These are phyloP conservation scores for Hirundichthys speculiger DNA, from an alignment of 2,113 vertebrate genomes.

Conservation along the genomic window DNA sequence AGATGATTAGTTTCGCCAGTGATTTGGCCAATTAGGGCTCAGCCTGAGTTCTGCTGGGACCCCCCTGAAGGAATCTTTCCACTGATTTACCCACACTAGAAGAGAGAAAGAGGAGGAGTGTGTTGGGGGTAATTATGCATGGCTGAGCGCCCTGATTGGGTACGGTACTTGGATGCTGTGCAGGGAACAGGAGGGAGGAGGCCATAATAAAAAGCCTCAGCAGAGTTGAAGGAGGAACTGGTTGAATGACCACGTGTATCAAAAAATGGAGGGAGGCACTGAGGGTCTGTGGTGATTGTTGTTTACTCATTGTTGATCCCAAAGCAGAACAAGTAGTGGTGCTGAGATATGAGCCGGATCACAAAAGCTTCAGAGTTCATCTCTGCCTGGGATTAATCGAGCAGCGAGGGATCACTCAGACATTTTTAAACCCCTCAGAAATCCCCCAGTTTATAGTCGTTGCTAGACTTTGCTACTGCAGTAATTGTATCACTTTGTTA, in stretches of 20 bases:
- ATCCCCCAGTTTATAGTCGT: background rate
- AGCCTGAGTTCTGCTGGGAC: conserved; percentile 42
- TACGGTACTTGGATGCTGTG: conserved; percentile 53
- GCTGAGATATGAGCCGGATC: conserved; percentile 53
- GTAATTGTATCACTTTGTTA: too few relatives aligned
- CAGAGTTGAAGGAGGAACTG: conserved; percentile 39
- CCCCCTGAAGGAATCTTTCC: conserved; percentile 49
- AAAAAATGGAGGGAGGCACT: conserved; percentile 37
- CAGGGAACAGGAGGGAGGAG: conserved; percentile 39
- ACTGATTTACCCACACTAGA: conserved; percentile 45
- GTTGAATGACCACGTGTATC: conserved; percentile 51
- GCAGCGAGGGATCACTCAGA: conserved; percentile 11
- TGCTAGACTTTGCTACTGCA: too few relatives aligned
- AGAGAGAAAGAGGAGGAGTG: conserved; percentile 54
- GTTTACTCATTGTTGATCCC: conserved; percentile 42
- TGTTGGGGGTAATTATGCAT: conserved; percentile 63
- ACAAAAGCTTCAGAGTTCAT: conserved; percentile 26
- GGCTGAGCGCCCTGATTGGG: conserved; percentile 67
- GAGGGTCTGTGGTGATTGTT: conserved; percentile 51
- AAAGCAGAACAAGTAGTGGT: conserved; percentile 16
- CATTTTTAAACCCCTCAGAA: too few relatives aligned
- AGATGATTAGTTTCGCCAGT: conserved; percentile 55
- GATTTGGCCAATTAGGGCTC: conserved; percentile 68
- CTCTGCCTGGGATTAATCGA: conserved; percentile 25
- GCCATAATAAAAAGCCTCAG: conserved; percentile 43